These are phyloP conservation scores for Chanos chanos DNA, from an alignment of 2,797 vertebrate species.

Conservation along the genomic window DNA sequence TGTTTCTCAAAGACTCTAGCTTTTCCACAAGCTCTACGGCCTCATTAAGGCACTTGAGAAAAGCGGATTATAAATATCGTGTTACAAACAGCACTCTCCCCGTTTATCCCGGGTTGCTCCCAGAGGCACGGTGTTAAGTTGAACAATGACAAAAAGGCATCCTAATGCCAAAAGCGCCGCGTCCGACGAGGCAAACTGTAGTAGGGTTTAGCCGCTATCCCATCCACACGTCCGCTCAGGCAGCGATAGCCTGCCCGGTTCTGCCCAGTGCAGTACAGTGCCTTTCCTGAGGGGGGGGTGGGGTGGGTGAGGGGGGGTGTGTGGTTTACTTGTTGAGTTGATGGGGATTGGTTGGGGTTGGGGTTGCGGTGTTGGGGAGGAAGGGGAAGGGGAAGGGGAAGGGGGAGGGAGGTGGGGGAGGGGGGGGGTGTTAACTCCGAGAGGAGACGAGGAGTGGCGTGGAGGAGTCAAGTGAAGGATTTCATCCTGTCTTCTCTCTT, in stretches of 20 bases:
- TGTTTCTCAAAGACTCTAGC: conserved; percentile 21
- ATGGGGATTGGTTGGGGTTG: background rate
- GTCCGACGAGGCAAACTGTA: conserved; percentile 40
- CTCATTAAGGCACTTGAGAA: conserved; percentile 51
- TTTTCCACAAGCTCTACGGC: conserved; percentile 39
- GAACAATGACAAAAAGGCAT: conserved; percentile 35
- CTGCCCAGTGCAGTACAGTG: background rate
- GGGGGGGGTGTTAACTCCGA: conserved; percentile 20
- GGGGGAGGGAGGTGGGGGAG: conserved; percentile 11
- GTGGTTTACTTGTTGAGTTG: background rate
- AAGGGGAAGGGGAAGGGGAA: conserved; percentile 20
- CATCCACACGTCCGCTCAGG: conserved; percentile 24
- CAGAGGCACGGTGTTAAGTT: conserved; percentile 44
- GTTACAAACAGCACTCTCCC: conserved; percentile 47
- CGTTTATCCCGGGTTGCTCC: conserved; percentile 43
- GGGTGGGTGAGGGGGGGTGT: no score
- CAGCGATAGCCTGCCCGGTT: background rate
- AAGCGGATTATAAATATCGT: conserved; percentile 52
- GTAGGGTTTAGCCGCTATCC: conserved; percentile 33
- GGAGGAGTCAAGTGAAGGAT: no score
- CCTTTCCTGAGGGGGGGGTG: background rate
- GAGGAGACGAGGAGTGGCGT: no score
- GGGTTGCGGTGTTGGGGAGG: conserved; percentile 12
- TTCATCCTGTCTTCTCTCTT: conserved; percentile 57
- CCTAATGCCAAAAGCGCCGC: conserved; percentile 36